Conservation (phyloP, 2,797 vertebrate species). For the Eremophila alpestris region DNA sequence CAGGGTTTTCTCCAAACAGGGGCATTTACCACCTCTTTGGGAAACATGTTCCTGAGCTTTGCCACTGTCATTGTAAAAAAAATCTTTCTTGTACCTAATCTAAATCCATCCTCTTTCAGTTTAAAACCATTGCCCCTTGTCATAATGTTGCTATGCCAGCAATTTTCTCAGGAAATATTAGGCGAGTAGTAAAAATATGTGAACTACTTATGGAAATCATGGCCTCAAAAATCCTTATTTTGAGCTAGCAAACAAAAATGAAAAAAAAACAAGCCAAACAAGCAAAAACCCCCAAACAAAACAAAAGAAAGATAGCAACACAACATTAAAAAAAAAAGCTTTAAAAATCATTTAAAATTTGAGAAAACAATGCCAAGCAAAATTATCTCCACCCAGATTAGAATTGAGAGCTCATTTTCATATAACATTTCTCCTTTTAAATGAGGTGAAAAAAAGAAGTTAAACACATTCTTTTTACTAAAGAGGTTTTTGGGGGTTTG, state of each 20-base stretch:
- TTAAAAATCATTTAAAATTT: background rate
- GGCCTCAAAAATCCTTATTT: background rate
- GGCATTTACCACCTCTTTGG: background rate
- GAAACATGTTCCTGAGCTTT: background rate
- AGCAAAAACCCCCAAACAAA: fast-evolving
- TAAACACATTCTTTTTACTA: background rate
- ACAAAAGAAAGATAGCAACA: background rate
- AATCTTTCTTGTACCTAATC: background rate
- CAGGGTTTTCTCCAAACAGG: background rate
- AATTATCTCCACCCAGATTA: background rate
- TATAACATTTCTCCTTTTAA: background rate
- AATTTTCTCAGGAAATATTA: background rate
- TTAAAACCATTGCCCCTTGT: background rate
- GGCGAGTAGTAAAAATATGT: background rate
- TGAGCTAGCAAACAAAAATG: background rate
- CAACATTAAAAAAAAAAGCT: background rate
- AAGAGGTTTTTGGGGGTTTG: background rate
- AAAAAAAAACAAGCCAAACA: background rate
- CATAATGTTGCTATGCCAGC: background rate
- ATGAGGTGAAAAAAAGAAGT: background rate
- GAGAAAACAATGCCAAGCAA: background rate
- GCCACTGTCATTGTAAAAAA: background rate
- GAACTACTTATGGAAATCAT: background rate
- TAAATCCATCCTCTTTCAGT: background rate
- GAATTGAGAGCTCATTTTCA: background rate